Conservation (phyloP, 1,140 invertebrate genomes). For the Brachionus rubens region DNA sequence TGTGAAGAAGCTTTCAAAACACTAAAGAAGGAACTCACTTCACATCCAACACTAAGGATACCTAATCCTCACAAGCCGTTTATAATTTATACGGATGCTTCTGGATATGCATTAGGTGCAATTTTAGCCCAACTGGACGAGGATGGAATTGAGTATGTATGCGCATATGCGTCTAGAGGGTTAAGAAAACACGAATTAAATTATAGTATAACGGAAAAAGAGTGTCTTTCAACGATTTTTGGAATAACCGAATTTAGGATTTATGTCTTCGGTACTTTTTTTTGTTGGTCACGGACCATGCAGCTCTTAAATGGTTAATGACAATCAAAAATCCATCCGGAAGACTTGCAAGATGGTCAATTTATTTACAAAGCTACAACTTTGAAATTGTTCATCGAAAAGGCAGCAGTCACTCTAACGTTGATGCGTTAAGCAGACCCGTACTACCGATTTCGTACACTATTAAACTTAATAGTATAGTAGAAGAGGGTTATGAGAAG, state of each 20-base stretch:
- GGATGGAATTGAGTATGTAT: background rate
- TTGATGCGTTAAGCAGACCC: too few relatives aligned
- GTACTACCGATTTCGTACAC: too few relatives aligned
- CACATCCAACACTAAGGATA: background rate
- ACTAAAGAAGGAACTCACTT: background rate
- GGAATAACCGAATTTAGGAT: slow-evolving; percentile 59
- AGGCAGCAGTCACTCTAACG: too few relatives aligned
- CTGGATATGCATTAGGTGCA: background rate
- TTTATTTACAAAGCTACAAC: background rate
- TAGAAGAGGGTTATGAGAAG: too few relatives aligned
- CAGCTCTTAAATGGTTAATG: slow-evolving; percentile 60
- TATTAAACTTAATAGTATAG: too few relatives aligned
- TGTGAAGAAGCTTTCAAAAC: background rate
- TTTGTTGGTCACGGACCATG: slow-evolving; percentile 62
- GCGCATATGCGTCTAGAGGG: slow-evolving; percentile 4
- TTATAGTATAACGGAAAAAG: slow-evolving; percentile 60
- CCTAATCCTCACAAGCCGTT: background rate
- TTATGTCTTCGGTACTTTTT: slow-evolving; percentile 62
- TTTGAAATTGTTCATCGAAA: slow-evolving; percentile 11
- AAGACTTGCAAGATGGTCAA: slow-evolving; percentile 50
- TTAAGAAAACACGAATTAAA: slow-evolving; percentile 59
- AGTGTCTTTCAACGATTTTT: slow-evolving; percentile 63
- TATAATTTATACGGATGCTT: background rate
- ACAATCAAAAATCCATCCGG: slow-evolving; percentile 57
- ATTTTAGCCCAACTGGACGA: background rate